These are phyloP conservation scores for Meghimatium bilineatum DNA, from an alignment of 2,888 invertebrate genomes.

Conservation along the genomic window DNA sequence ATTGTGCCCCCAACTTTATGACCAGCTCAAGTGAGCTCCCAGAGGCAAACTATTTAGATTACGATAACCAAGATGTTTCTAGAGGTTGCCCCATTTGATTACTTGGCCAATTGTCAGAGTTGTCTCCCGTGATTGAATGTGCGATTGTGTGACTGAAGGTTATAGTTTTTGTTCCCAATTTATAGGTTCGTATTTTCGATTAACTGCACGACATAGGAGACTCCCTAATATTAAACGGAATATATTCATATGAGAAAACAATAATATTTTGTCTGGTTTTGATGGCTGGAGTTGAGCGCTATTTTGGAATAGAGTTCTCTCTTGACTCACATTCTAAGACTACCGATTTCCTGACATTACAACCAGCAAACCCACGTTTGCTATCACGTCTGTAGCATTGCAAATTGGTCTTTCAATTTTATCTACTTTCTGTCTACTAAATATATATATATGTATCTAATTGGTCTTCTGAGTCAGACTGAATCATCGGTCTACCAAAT, in stretches of 20 bases:
- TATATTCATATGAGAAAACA: not conserved
- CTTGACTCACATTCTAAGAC: too few species aligned
- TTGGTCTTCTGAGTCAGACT: too few species aligned
- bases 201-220: not conserved
- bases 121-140: slow-evolving; percentile 28
- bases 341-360: too few species aligned
- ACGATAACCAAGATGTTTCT: slow-evolving; percentile 15
- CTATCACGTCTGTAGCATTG: too few species aligned
- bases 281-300: not conserved
- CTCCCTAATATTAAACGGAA: not conserved
- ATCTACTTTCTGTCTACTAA: too few species aligned
- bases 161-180: not conserved
- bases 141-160: not conserved
- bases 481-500: too few species aligned
- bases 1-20: not conserved
- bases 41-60: slow-evolving; percentile 15
- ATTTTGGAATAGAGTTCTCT: not conserved
- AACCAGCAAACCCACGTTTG: too few species aligned
- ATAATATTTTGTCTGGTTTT: not conserved
- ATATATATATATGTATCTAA: too few species aligned
- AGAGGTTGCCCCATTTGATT: slow-evolving; percentile 6
- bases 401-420: too few species aligned
- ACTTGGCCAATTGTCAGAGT: slow-evolving; percentile 1
- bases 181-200: not conserved
- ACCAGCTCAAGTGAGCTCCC: not conserved